Conservation (phyloP, 2,113 vertebrate species). For the Daubentonia madagascariensis region DNA sequence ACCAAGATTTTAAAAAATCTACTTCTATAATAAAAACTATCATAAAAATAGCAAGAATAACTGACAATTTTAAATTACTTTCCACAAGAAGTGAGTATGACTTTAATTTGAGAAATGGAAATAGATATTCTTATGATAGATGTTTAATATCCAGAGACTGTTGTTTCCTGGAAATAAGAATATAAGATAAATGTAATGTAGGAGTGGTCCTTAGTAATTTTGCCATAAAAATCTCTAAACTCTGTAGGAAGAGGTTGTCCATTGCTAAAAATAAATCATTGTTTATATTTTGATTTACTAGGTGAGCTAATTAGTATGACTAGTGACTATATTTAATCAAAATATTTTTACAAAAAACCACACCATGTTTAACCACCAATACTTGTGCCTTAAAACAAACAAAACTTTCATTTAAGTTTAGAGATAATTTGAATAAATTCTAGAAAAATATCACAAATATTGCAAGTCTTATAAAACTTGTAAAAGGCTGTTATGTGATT, state of each 20-base stretch:
- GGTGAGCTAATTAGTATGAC: not conserved
- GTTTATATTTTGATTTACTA: not conserved
- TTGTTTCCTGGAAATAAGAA: not conserved
- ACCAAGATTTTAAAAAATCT: not conserved
- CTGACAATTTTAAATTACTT: not conserved
- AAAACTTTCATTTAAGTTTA: not conserved
- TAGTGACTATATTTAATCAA: not conserved
- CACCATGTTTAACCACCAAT: not conserved
- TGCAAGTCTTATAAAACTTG: not conserved
- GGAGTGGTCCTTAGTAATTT: not conserved
- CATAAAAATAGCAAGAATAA: constrained; percentile 31
- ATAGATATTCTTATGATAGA: not conserved
- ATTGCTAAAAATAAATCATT: not conserved
- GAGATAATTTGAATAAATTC: not conserved
- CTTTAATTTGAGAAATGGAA: constrained; percentile 15
- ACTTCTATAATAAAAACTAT: constrained; percentile 15
- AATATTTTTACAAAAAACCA: not conserved
- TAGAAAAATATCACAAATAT: not conserved
- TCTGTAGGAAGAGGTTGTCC: not conserved
- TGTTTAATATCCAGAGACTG: not conserved
- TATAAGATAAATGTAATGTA: not conserved
- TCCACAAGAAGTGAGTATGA: not conserved
- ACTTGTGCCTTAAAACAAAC: not conserved
- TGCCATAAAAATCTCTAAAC: not conserved
- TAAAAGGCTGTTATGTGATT: not conserved